A percentile compares a stretch with the other conserved stretches of the same genome.
phyloP scores from a whole-genome alignment of 2,888 invertebrate species.

The Agrochola circellaris region DNA sequence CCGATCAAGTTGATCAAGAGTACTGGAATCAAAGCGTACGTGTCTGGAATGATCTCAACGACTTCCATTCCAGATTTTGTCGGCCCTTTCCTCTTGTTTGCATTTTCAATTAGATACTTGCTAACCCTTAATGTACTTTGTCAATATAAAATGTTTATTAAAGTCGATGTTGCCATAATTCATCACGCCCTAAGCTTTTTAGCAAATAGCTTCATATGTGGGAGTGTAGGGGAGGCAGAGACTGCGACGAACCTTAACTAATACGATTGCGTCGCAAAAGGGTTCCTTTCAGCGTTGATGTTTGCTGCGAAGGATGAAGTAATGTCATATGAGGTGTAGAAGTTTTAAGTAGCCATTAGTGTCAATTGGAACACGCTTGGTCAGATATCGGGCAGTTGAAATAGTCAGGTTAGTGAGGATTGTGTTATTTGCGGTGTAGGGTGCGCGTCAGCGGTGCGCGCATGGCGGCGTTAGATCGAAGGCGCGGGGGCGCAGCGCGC shows the following conservation, averaged over 20 bases:
- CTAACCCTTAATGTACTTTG: slow-evolving; percentile 52
- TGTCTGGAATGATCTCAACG: slow-evolving; percentile 74
- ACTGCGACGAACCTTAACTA: slow-evolving; percentile 60
- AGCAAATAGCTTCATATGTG: slow-evolving; percentile 71
- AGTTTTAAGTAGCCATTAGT: slow-evolving; percentile 72
- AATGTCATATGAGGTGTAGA: slow-evolving; percentile 61
- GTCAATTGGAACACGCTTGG: slow-evolving; percentile 73
- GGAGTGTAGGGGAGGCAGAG: slow-evolving; percentile 65
- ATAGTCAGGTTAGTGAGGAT: slow-evolving; percentile 82
- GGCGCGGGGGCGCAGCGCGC: slow-evolving; percentile 80
- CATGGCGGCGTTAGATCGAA: slow-evolving; percentile 87
- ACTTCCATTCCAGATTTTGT: slow-evolving; percentile 70
- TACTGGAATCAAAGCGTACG: slow-evolving; percentile 83
- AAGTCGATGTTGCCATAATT: slow-evolving; percentile 70
- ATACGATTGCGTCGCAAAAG: slow-evolving; percentile 58
- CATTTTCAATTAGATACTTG: slow-evolving; percentile 74
- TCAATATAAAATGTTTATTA: slow-evolving; percentile 63
- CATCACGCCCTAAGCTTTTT: slow-evolving; percentile 65
- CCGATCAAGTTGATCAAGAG: slow-evolving; percentile 78
- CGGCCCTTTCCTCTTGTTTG: slow-evolving; percentile 74
- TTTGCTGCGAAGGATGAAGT: slow-evolving; percentile 35
- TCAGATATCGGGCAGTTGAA: slow-evolving; percentile 76
- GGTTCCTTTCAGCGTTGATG: slow-evolving; percentile 25
- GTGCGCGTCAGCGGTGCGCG: slow-evolving; percentile 82
- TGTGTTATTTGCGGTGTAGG: slow-evolving; percentile 86